Evolutionary conservation across 1,140 invertebrate species (phyloP).

Genomic region (Drosophila busckii): DNA sequence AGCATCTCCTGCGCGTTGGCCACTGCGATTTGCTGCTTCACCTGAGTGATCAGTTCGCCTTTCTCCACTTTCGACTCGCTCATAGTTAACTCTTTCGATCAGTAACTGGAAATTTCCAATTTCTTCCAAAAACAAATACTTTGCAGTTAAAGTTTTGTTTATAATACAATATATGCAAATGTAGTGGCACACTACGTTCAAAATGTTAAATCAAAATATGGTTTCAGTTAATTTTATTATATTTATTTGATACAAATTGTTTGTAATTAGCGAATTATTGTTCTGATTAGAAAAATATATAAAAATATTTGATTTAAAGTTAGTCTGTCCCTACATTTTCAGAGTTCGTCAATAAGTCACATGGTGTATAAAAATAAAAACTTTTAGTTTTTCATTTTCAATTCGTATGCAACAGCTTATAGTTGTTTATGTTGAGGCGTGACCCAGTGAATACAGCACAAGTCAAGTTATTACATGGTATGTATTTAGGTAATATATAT

Average conservation of each 20-base stretch:
- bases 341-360: conserved; percentile 32
- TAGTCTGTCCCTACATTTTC: conserved; percentile 3
- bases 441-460: conserved; percentile 23
- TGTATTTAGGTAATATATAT: no score
- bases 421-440: no score
- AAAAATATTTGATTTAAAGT: conserved; percentile 2
- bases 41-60: conserved; percentile 95
- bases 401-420: conserved; percentile 19
- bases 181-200: no score
- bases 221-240: no score
- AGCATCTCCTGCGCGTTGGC: conserved; percentile 96
- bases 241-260: no score
- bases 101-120: conserved; percentile 23
- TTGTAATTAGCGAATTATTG: conserved; percentile 15
- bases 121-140: no score
- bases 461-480: conserved; percentile 8
- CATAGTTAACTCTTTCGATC: conserved; percentile 20
- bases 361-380: conserved; percentile 45
- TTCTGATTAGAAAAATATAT: conserved; percentile 29
- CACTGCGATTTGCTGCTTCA: conserved; percentile 96
- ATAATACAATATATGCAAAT: no score
- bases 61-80: conserved; percentile 81
- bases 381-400: conserved; percentile 12
- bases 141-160: no score
- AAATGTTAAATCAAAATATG: no score